phyloP scores from a whole-genome alignment of 2,113 vertebrate genomes.

The cat (Felis catus) region DNA sequence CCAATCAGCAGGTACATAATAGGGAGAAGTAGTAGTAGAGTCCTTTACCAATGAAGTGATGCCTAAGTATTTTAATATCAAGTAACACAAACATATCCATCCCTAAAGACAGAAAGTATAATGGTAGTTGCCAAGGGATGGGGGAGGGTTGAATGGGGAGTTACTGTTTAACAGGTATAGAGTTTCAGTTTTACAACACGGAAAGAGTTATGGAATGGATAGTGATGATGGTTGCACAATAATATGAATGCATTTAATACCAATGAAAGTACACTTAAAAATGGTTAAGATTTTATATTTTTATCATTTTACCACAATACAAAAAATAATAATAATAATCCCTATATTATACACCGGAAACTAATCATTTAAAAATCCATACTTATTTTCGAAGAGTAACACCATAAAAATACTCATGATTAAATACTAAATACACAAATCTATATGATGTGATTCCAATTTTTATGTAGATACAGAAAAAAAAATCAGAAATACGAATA shows the following conservation, averaged over 20 bases:
- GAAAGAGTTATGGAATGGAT: neutral
- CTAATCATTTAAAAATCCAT: neutral
- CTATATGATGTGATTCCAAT: neutral
- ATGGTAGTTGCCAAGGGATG: neutral
- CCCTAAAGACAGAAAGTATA: constrained; percentile 1
- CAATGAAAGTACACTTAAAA: neutral
- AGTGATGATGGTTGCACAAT: neutral
- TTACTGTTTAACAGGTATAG: neutral
- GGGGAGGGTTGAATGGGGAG: neutral
- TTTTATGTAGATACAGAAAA: neutral
- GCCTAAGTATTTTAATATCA: neutral
- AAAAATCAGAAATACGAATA: neutral
- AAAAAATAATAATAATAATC: neutral
- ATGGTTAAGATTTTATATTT: too few species aligned
- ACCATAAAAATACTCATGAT: neutral
- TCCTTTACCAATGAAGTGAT: constrained; percentile 9
- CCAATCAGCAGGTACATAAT: neutral
- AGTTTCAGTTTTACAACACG: neutral
- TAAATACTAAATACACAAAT: neutral
- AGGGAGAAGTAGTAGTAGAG: neutral
- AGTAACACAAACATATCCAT: neutral
- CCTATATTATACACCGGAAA: neutral
- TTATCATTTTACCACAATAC: too few species aligned
- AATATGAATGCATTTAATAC: neutral
- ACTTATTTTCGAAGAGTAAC: neutral